These are phyloP conservation scores for Miltochrista miniata DNA, from an alignment of 2,888 invertebrate genomes.

Conservation along the genomic window DNA sequence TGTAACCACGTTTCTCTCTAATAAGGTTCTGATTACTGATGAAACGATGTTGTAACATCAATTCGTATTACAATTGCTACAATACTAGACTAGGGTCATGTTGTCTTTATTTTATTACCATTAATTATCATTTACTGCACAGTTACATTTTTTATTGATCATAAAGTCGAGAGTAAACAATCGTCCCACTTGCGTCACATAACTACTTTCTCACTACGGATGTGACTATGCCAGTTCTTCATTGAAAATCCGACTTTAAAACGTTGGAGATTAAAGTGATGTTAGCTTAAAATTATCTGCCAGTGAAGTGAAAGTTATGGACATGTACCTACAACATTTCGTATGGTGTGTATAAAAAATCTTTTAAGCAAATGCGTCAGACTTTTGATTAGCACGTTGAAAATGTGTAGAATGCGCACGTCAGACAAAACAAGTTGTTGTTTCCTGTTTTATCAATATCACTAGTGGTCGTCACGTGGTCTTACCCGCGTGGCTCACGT, in stretches of 20 bases:
- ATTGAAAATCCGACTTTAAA: constrained; percentile 16
- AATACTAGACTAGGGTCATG: not conserved
- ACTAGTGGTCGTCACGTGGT: too few relatives aligned
- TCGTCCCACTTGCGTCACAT: constrained; percentile 10
- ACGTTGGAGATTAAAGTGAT: not conserved
- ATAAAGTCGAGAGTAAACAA: constrained; percentile 11
- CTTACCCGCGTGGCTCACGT: too few relatives aligned
- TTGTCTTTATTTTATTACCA: not conserved
- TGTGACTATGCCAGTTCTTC: constrained; percentile 5
- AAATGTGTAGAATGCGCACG: too few relatives aligned
- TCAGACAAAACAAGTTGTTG: too few relatives aligned
- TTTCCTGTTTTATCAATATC: too few relatives aligned
- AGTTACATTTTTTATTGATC: not conserved
- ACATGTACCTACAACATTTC: not conserved
- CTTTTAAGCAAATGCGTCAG: not conserved
- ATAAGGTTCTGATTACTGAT: not conserved
- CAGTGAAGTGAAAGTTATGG: constrained; percentile 30
- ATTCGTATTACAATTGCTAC: not conserved
- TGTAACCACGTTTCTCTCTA: too few relatives aligned
- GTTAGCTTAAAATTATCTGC: constrained; percentile 2
- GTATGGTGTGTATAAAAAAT: not conserved
- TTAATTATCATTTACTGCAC: too few relatives aligned
- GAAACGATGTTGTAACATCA: not conserved
- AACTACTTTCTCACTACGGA: constrained; percentile 32
- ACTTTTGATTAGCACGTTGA: too few relatives aligned